A percentile compares a stretch with the other conserved stretches of the same genome.
Conservation (phyloP, 2,888 invertebrate species). For the Rhodophaea formosa region DNA sequence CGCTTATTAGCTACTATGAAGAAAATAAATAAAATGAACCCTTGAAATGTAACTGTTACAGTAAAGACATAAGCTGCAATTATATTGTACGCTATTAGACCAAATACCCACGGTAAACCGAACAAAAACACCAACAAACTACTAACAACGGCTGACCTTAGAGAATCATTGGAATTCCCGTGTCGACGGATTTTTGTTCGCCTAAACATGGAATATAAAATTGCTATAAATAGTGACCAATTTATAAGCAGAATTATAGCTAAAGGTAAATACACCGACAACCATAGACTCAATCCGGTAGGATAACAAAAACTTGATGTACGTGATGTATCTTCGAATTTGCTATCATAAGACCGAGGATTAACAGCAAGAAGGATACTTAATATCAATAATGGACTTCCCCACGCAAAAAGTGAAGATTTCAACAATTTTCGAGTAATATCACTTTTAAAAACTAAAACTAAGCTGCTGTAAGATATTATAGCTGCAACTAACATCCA, state of each 20-base stretch:
- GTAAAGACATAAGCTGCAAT: constrained; percentile 80
- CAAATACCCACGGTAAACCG: constrained; percentile 84
- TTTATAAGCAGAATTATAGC: constrained; percentile 59
- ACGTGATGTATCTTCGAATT: constrained; percentile 33
- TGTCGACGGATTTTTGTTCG: constrained; percentile 46
- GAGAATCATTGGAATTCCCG: constrained; percentile 44
- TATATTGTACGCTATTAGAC: constrained; percentile 67
- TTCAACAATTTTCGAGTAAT: constrained; percentile 76
- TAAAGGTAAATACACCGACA: constrained; percentile 64
- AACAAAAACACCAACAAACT: constrained; percentile 82
- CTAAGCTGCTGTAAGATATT: constrained; percentile 80
- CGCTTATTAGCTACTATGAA: constrained; percentile 82
- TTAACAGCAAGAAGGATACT: constrained; percentile 43
- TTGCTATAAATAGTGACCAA: constrained; percentile 61
- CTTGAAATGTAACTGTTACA: constrained; percentile 78
- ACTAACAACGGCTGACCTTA: constrained; percentile 80
- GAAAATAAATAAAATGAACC: constrained; percentile 82
- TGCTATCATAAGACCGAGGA: constrained; percentile 45
- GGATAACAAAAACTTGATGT: constrained; percentile 58
- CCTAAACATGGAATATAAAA: constrained; percentile 54
- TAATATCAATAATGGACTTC: constrained; percentile 61
- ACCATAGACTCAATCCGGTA: constrained; percentile 56
- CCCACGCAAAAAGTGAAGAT: constrained; percentile 78
- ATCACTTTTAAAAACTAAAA: constrained; percentile 75
- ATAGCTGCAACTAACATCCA: constrained; percentile 84